phyloP scores from a whole-genome alignment of 2,113 vertebrate genomes.

The Montifringilla adamsi region DNA sequence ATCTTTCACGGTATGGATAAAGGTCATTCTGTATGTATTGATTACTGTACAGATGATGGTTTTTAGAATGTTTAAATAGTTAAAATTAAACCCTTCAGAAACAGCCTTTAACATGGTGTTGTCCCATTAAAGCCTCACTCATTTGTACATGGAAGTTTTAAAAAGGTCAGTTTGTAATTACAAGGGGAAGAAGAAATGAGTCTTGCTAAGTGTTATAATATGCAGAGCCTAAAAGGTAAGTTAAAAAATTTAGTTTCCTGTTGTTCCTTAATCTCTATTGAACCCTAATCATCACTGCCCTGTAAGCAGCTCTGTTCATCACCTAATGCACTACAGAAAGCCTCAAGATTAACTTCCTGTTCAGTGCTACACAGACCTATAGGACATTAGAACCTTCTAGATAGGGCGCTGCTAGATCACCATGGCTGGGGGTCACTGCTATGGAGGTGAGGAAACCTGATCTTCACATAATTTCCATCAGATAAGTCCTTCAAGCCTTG shows the following conservation, averaged over 20 bases:
- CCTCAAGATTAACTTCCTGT: background rate
- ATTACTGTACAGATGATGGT: background rate
- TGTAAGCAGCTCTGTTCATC: background rate
- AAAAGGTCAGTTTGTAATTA: background rate
- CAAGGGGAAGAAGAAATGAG: background rate
- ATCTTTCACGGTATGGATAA: background rate
- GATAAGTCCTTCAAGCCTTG: background rate
- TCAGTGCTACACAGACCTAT: background rate
- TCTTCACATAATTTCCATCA: background rate
- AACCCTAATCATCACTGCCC: background rate
- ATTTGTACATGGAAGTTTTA: background rate
- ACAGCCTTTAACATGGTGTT: background rate
- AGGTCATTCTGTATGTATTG: background rate
- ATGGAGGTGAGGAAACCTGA: background rate
- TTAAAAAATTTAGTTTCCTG: background rate
- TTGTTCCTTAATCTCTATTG: background rate
- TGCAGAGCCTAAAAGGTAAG: background rate
- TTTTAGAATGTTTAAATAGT: background rate
- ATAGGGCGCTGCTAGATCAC: background rate
- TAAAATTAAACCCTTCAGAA: background rate
- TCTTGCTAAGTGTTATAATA: background rate
- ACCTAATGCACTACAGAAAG: background rate
- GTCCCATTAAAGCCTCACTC: background rate
- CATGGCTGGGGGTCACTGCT: background rate
- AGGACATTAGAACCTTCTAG: background rate